Evolutionary conservation across 2,797 vertebrate genomes (phyloP), one percentile per base, ranked within the genome.

Genomic region (Cossypha polioptera): DNA sequence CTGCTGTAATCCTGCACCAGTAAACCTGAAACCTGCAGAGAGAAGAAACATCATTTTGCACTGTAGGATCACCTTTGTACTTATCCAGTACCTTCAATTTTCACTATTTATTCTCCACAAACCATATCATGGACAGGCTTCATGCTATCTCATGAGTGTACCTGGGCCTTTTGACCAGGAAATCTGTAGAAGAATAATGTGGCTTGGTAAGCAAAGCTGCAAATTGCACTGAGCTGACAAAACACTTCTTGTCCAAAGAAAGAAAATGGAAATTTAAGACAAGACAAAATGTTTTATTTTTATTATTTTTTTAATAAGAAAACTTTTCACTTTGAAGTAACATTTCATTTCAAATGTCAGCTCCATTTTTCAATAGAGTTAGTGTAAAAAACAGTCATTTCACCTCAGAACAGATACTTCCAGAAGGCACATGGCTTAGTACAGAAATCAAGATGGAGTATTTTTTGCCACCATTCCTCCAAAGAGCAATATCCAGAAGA

Each of bases 1-100:
- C 98, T 92, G 88, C 98, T 99, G 85, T 99, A 99, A 97, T 98
- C 99, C 92, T 99, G 98, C 90, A 99, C 99, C 95, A 99, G 94
- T 68, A 99, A 97, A 85, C 99, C 99, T 35, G 99, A 98, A 68
- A 99, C 98, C 99, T 99, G 66, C 4, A 84, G 83, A 91, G n/a
- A 97, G 18, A 88, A 91, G 47, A 86, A 89, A 83, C 0, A 0
- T 15, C 10, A 48, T 38, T 88, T 75, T 55, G 31, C 16, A 65
- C 31, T 25, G 35, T 48, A 77, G 29, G 47, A 88, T 67, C 48
- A 54, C 10, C 14, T 26, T 53, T 45, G 16, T n/a, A 29, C 31
- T 62, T 38, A 28, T 4, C 26, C 9, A 2, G 4, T 12, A 58
- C 11, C 17, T 57, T 50, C 38, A 53, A 4, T 7, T 90, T 73